Percentiles rank a stretch among this genome's conserved stretches.
Conservation (phyloP, 1,140 invertebrate genomes). For the Procambarus clarkii region DNA sequence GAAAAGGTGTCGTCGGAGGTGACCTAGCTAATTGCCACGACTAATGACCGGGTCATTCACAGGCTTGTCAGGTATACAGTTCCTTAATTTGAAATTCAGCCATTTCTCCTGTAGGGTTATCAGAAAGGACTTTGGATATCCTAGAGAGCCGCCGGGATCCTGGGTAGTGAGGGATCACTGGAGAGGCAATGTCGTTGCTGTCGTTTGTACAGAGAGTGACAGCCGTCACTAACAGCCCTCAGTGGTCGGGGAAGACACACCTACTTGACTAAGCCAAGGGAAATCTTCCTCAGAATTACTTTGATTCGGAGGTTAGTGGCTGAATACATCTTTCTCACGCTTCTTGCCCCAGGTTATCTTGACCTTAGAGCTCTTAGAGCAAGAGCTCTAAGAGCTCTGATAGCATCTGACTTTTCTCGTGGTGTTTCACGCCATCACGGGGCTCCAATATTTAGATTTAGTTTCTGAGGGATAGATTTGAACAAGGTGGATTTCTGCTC, state of each 20-base stretch:
- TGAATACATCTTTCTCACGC: too few relatives aligned
- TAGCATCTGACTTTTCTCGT: too few relatives aligned
- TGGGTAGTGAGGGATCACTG: not conserved
- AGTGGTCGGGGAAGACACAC: not conserved
- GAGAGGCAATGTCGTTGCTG: not conserved
- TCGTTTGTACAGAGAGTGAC: not conserved
- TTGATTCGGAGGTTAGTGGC: not conserved
- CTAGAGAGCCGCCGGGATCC: not conserved
- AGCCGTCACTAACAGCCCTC: conserved; percentile 22
- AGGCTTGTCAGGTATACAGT: conserved; percentile 34
- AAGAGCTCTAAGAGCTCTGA: too few relatives aligned
- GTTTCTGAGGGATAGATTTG: too few relatives aligned
- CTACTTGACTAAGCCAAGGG: not conserved
- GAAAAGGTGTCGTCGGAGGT: conserved; percentile 27
- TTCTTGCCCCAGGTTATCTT: too few relatives aligned
- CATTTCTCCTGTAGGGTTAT: not conserved
- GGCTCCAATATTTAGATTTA: too few relatives aligned
- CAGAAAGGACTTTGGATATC: not conserved
- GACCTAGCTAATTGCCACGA: conserved; percentile 43
- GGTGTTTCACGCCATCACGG: too few relatives aligned
- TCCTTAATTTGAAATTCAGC: conserved; percentile 35
- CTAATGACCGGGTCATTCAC: conserved; percentile 40
- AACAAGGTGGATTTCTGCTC: too few relatives aligned
- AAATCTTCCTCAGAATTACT: not conserved
- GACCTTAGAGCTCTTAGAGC: too few relatives aligned